Base-by-base conservation (phyloP, 2,797 vertebrate species). In the Enteromius thamalakanensis region DNA sequence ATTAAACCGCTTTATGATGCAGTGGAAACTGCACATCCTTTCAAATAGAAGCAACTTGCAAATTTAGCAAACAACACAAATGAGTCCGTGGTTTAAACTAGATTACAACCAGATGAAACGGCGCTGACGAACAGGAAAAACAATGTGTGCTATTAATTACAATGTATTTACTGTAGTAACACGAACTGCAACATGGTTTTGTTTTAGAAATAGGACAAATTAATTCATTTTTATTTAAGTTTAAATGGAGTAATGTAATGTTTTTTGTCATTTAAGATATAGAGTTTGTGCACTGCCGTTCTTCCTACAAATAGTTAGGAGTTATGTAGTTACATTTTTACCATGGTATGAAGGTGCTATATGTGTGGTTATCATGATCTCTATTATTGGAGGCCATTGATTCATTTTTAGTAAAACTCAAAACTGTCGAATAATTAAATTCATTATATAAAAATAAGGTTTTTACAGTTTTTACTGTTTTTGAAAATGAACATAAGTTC, bases 11-110 rank as follows among this genome's bases (percentile, higher is more conserved):
- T 72, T 51, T 62, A 74, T 49, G 55, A 32, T 62, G 68, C 62
- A 72, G 49, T 81, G 42, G 34, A 74, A 81, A 51, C 8, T 72
- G 6, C 79, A 71, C 37, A 49, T 49, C 40, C 40, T 62, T 81
- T 60, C 26, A 72, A 81, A 72, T 60, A 71, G 17, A 80, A 70
- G 72, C 72, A 75, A 34, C 29, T 74, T 15, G 26, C 19, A 1
- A 55, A 17, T 23, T 58, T n/a, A 58, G 53, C 21, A 3, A 55
- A 10, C 53, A 4, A 55, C 53, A 10, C 53, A n/a, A 53, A 55
- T n/a, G 1, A 55, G 3, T 9, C 49, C 1, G 17, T 51, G 51
- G 21, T 55, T 55, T 58, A n/a, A 23, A 58, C 9, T 58, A 23
- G 3, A 10, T 58, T 58, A 58, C 53, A 58, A 9, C 53, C 21